Percentiles rank a stretch among this genome's conserved stretches.
Conservation (phyloP, 2,888 invertebrate species). For the Drosophila borborema region DNA sequence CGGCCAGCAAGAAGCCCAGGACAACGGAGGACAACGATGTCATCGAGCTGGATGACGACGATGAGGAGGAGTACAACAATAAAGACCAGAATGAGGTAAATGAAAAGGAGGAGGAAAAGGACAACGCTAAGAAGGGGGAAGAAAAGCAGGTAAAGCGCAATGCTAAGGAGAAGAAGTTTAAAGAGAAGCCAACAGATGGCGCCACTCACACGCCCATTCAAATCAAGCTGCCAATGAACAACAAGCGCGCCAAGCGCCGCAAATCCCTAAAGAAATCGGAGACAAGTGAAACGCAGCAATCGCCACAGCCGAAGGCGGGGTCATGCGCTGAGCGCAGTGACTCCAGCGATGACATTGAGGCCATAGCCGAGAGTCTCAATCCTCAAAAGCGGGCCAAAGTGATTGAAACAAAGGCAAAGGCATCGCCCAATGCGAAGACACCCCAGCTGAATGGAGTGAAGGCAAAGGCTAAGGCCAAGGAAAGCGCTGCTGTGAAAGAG, state of each 20-base stretch:
- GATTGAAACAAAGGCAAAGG: background rate
- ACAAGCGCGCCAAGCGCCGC: constrained; percentile 73
- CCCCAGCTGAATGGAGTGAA: background rate
- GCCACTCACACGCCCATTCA: constrained; percentile 47
- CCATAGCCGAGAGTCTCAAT: constrained; percentile 61
- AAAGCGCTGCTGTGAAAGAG: background rate
- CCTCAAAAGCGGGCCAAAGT: constrained; percentile 76
- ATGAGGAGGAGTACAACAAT: background rate
- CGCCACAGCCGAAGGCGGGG: background rate
- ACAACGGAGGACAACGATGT: constrained; percentile 32
- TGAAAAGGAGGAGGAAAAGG: background rate
- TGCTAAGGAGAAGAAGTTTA: background rate
- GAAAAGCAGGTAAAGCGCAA: background rate
- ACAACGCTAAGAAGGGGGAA: background rate
- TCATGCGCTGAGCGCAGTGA: constrained; percentile 40
- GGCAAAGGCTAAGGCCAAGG: background rate
- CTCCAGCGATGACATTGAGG: constrained; percentile 76
- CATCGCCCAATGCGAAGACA: background rate
- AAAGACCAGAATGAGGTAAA: background rate
- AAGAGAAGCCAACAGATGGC: constrained; percentile 1
- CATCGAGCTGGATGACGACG: constrained; percentile 38
- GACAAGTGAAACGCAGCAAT: background rate
- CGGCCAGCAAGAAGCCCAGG: constrained; percentile 50
- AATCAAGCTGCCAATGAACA: constrained; percentile 80
- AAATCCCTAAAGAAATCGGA: constrained; percentile 54